These are phyloP conservation scores for Heliconius cydno DNA, from an alignment of 2,888 invertebrate genomes.

Conservation along the genomic window DNA sequence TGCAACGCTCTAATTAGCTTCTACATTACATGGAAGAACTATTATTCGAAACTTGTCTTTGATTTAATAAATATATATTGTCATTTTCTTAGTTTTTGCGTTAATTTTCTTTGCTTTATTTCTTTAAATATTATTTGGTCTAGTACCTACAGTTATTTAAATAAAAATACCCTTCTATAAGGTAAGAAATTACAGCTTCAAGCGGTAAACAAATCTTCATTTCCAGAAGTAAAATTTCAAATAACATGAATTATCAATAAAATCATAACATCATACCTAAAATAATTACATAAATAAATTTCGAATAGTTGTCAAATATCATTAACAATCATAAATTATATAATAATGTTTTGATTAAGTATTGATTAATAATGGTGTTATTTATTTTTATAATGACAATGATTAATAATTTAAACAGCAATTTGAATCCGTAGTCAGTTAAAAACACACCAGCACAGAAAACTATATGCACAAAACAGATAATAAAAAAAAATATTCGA, in stretches of 20 bases:
- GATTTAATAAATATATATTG: not conserved
- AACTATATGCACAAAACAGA: not conserved
- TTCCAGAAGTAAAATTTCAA: no score
- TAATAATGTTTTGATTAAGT: no score
- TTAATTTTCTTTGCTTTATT: not conserved
- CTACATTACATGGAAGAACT: constrained; percentile 6
- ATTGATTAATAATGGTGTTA: no score
- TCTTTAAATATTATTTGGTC: not conserved
- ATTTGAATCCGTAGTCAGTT: not conserved
- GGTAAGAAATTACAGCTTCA: no score
- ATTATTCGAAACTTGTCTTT: constrained; percentile 13
- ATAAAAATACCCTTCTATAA: no score
- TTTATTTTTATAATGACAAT: not conserved
- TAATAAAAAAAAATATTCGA: not conserved
- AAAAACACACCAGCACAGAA: not conserved
- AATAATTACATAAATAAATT: no score
- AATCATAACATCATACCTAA: no score
- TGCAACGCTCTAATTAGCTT: constrained; percentile 28
- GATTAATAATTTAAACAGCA: not conserved
- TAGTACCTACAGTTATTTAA: no score
- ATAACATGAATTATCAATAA: no score
- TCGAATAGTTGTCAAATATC: no score
- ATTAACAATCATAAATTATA: no score
- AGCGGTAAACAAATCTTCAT: no score
- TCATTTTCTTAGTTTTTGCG: not conserved